phyloP scores from a whole-genome alignment of 1,140 invertebrate species.

The Rhagoletis zephyria region DNA sequence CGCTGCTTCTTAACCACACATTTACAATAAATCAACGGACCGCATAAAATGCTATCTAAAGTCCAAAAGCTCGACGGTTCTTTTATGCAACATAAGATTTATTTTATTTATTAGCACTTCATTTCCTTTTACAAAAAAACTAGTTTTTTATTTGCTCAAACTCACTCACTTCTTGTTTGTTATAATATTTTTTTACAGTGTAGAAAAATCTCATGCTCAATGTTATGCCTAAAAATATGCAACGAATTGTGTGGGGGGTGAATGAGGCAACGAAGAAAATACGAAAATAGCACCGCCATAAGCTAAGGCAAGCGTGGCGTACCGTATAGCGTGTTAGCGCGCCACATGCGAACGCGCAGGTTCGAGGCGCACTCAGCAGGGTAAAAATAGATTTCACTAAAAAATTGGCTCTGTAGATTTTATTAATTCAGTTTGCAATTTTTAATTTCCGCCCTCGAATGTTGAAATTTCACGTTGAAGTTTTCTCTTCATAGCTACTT shows the following conservation, averaged over 20 bases:
- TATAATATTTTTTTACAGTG: slow-evolving; percentile 1
- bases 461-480: slow-evolving; percentile 28
- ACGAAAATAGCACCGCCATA: not conserved
- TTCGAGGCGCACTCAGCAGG: not conserved
- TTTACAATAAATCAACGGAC: not conserved
- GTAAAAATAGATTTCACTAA: not conserved
- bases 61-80: not conserved
- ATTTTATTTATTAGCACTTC: not conserved
- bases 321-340: not conserved
- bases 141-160: not conserved
- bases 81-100: slow-evolving; percentile 11
- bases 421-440: not conserved
- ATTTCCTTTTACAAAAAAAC: not conserved
- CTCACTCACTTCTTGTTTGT: not conserved
- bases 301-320: not conserved
- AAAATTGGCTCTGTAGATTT: not conserved
- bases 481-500: slow-evolving; percentile 27
- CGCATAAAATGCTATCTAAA: slow-evolving; percentile 39
- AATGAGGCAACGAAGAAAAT: not conserved
- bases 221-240: slow-evolving; percentile 24
- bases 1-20: not conserved
- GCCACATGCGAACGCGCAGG: not conserved
- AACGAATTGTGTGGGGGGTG: not conserved
- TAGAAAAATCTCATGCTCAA: not conserved
- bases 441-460: not conserved